Conservation (phyloP, 2,888 invertebrate genomes). For the Drosophila basisetae region DNA sequence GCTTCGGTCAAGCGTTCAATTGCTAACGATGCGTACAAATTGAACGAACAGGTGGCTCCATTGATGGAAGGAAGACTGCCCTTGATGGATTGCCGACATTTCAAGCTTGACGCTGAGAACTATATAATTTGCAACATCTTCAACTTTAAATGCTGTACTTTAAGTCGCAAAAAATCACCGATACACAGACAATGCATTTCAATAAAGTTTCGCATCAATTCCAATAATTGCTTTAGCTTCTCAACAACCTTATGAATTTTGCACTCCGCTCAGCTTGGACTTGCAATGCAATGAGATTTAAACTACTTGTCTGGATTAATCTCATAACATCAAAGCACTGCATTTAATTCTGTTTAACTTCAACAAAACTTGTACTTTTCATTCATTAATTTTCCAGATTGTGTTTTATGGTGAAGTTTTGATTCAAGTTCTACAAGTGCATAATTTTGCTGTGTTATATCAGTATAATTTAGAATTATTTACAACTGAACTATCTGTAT, state of each 20-base stretch:
- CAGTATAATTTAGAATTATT: too few relatives aligned
- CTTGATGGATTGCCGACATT: slow-evolving; percentile 45
- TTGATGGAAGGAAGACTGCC: slow-evolving; percentile 21
- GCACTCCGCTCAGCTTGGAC: background rate
- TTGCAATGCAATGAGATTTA: too few relatives aligned
- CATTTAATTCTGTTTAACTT: background rate
- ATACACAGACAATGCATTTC: slow-evolving; percentile 28
- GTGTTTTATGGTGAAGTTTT: background rate
- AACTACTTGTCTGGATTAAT: background rate
- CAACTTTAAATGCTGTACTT: background rate
- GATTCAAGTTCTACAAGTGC: background rate
- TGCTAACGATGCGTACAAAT: slow-evolving; percentile 53
- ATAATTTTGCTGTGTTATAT: background rate
- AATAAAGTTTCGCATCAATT: slow-evolving; percentile 35
- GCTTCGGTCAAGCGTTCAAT: slow-evolving; percentile 46
- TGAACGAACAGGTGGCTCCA: slow-evolving; percentile 29
- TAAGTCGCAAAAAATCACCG: background rate
- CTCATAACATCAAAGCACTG: background rate
- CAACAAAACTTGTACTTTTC: background rate
- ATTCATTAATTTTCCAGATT: background rate
- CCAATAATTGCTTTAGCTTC: background rate
- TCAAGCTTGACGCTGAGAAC: slow-evolving; percentile 22
- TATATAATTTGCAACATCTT: slow-evolving; percentile 19
- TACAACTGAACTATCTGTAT: background rate
- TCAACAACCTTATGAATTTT: background rate